Percentiles rank a stretch among this genome's conserved stretches.
phyloP scores from a whole-genome alignment of 2,113 vertebrate species.

The Odocoileus virginianus region DNA sequence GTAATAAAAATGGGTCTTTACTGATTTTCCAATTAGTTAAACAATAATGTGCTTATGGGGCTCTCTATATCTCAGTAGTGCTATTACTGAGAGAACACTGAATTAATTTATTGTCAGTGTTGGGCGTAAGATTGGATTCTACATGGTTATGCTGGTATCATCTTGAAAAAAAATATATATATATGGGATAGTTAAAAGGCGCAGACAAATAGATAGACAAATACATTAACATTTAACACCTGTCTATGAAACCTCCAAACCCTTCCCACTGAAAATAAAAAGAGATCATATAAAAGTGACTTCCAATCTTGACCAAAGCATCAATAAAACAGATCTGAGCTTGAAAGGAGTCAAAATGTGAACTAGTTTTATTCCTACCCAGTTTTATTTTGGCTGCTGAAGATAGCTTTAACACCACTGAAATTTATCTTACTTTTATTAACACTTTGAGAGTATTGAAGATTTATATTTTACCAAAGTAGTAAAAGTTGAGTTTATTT shows the following conservation, averaged over 20 bases:
- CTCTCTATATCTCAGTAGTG: neutral
- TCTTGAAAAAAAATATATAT: neutral
- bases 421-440: slow-evolving; percentile 20
- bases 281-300: neutral
- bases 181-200: neutral
- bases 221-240: neutral
- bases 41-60: neutral
- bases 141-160: neutral
- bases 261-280: neutral
- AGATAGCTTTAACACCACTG: neutral
- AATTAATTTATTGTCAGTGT: neutral
- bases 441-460: neutral
- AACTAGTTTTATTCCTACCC: neutral
- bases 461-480: slow-evolving; percentile 16
- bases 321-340: neutral
- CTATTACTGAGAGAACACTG: neutral
- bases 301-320: neutral
- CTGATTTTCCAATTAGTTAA: neutral
- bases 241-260: neutral
- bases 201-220: neutral
- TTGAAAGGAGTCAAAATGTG: neutral
- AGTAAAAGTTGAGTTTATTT: slow-evolving; percentile 43
- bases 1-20: neutral
- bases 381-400: slow-evolving; percentile 1
- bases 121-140: neutral